These are phyloP conservation scores for Dasypolia templi DNA, from an alignment of 2,888 invertebrate species.

Conservation along the genomic window DNA sequence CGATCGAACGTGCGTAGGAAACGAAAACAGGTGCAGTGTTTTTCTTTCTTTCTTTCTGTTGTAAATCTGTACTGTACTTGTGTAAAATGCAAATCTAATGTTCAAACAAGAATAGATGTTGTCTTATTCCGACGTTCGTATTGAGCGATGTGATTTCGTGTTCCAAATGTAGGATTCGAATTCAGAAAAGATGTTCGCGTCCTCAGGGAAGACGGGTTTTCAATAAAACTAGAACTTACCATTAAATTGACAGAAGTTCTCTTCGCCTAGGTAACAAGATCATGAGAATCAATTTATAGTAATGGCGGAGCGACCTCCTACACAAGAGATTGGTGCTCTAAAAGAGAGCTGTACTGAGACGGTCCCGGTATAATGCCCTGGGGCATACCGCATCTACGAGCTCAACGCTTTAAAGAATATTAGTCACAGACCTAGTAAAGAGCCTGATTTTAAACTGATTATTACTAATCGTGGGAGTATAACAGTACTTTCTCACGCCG, in stretches of 20 bases:
- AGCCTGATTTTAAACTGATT: conserved; percentile 1
- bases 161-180: neutral
- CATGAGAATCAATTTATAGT: conserved; percentile 20
- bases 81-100: neutral
- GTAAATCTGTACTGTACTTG: no score
- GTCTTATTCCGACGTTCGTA: neutral
- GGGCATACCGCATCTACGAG: neutral
- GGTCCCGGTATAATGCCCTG: conserved; percentile 17
- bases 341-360: neutral
- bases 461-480: conserved; percentile 10
- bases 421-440: neutral
- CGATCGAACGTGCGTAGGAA: conserved; percentile 34
- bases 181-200: neutral
- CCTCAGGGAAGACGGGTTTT: neutral
- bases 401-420: neutral
- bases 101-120: neutral
- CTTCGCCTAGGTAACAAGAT: conserved; percentile 26
- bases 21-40: conserved; percentile 41
- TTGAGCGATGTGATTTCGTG: conserved; percentile 7
- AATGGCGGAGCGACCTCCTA: conserved; percentile 3
- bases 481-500: neutral
- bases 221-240: conserved; percentile 25
- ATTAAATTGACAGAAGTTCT: conserved; percentile 30
- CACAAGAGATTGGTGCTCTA: neutral
- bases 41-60: no score